Base-by-base conservation (phyloP, 1,140 invertebrate species). In the Trissolcus basalis region DNA sequence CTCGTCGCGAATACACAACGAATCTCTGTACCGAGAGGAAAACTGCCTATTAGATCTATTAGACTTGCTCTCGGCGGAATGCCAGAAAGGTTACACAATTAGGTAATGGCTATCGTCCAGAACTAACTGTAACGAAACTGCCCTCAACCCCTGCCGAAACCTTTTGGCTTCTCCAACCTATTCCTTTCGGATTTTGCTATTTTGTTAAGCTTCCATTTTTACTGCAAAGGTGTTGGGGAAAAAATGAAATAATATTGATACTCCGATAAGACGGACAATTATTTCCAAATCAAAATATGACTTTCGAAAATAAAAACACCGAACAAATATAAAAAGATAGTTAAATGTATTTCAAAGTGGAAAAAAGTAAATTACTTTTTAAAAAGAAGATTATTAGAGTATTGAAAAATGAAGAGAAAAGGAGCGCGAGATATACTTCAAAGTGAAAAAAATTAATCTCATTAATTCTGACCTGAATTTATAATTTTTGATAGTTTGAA, bases 41-140 rank as follows among this genome's bases (percentile, higher is more conserved):
- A 74, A 74, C 64, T 67, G 70, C 53, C 78, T 80, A 74, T 80
- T 71, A 74, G 70, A 77, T 35, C 55, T 77, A 80, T 80, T 74
- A 80, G 70, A 80, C 65, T 70, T 68, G 63, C 63, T 73, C 44
- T 74, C 67, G 78, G 78, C 78, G 64, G 59, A 77, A 74, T 68
- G 80, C 82, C 83, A 81, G 68, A 83, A 84, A 86, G 84, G 80
- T 85, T 84, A 83, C 78, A 81, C 83, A 84, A 85, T 86, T 86
- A 86, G 82, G 81, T 84, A 86, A 85, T 85, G 79, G 83, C 82
- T 74, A 67, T 74, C 61, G 74, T 86, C 82, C 82, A 84, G 80
- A 80, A 85, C 76, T 74, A 73, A 77, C 58, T 72, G 61, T 63
- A 64, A 67, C 70, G 48, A 74, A 74, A 78, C 76, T 69, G 58